Evolutionary conservation across 2,113 vertebrate genomes (phyloP).

Genomic region (Sciurus niger): DNA sequence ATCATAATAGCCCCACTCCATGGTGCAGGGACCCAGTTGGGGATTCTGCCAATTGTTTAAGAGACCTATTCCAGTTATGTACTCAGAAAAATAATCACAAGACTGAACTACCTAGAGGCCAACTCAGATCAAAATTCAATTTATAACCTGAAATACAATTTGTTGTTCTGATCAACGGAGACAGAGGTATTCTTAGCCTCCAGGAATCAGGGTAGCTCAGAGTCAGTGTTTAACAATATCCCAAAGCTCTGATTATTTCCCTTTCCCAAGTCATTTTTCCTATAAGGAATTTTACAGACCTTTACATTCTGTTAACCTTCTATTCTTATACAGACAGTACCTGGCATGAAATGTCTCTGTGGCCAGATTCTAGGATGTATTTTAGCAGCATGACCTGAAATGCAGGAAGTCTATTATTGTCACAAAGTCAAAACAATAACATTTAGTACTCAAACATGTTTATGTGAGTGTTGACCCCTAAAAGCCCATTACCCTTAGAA

Average conservation of each 20-base stretch:
- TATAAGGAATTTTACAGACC: background rate
- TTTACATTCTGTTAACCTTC: conserved; percentile 19
- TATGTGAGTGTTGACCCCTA: conserved; percentile 3
- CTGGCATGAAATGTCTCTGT: conserved; percentile 7
- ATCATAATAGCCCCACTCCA: background rate
- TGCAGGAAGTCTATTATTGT: conserved; percentile 64
- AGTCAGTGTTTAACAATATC: background rate
- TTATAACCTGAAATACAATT: conserved; percentile 43
- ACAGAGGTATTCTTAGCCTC: background rate
- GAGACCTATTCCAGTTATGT: conserved; percentile 3
- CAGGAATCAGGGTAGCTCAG: background rate
- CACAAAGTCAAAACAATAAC: conserved; percentile 67
- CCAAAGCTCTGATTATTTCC: background rate
- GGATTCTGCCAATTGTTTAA: background rate
- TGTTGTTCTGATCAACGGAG: conserved; percentile 27
- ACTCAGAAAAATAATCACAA: conserved; percentile 51
- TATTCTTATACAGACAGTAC: background rate
- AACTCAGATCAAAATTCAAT: conserved; percentile 43
- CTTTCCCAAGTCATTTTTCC: background rate
- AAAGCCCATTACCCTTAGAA: conserved; percentile 44
- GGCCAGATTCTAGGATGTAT: conserved; percentile 47
- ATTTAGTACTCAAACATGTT: conserved; percentile 31
- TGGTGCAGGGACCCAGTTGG: background rate
- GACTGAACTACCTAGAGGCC: background rate
- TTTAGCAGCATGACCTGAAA: conserved; percentile 63